Evolutionary conservation across 2,888 invertebrate species (phyloP), one percentile per base, ranked within the genome.

Genomic region (Lomographa bimaculata): DNA sequence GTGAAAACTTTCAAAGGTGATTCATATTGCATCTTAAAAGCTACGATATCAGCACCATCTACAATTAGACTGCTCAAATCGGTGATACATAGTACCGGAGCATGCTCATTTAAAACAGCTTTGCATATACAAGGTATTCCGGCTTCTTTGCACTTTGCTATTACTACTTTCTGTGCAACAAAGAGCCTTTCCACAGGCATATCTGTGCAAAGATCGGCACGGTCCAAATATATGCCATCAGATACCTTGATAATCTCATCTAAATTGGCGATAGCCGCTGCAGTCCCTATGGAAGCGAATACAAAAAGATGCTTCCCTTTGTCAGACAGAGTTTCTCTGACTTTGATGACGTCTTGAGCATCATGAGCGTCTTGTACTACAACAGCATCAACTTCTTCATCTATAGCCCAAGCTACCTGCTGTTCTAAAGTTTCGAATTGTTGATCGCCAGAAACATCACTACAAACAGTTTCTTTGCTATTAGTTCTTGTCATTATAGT

Each of bases 21-120:
- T 60, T 85, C 80, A 45, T 84, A 87, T 51, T 84, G 75, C 12
- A 87, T 92, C 68, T 98, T 90, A 91, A 97, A 93, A 79, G 92
- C 91, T 32, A 97, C 92, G 59, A 96, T 96, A 76, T 97, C 97
- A 20, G 94, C 94, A 2, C 97, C 97, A 77, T 98, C 97, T 9
- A 97, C 84, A 23, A 98, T 93, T 5, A 97, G 93, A 78, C 97
- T 97, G 10, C 97, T 97, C n/a, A 98, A 95, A 71, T 97, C 97
- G 8, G 94, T 78, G 92, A 92, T 34, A 93, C 96, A 53, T 93
- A 95, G 47, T 91, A 90, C 59, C 91, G 96, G 80, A 92, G 96
- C 79, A 91, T 94, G 54, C 92, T 93, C 97, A 94, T 97, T 58
- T 92, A 96, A 78, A 92, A 96, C 72, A 92, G 87, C 96, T 95